A percentile compares a stretch with the other conserved stretches of the same genome.
These are phyloP conservation scores for Strix uralensis DNA, from an alignment of 2,113 vertebrate species.

Conservation along the genomic window DNA sequence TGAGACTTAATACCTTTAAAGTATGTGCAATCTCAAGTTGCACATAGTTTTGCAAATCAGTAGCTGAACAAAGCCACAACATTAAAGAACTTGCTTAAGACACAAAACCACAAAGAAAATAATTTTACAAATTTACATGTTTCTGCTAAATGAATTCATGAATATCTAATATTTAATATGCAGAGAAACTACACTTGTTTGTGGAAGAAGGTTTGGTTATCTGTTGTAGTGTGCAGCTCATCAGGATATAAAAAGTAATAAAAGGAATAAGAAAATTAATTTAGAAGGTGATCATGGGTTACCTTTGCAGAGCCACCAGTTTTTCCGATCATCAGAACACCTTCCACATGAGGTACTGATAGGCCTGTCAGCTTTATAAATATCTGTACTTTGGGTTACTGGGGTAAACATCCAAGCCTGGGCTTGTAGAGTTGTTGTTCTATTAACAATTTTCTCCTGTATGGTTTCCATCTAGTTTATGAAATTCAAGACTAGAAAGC, in stretches of 20 bases:
- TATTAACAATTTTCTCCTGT: background rate
- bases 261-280: conserved; percentile 61
- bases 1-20: background rate
- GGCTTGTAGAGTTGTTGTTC: background rate
- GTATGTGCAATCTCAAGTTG: background rate
- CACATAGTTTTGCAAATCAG: background rate
- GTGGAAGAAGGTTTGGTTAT: background rate
- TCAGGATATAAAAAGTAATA: background rate
- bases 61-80: background rate
- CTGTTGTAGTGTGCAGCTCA: background rate
- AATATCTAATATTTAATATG: background rate
- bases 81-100: background rate
- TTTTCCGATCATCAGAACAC: conserved; percentile 47
- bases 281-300: conserved; percentile 66
- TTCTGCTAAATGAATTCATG: background rate
- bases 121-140: background rate
- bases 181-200: background rate
- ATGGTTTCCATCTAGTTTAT: background rate
- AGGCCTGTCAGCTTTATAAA: background rate
- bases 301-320: conserved; percentile 14
- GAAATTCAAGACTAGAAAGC: background rate
- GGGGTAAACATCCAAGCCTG: background rate
- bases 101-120: background rate
- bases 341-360: background rate
- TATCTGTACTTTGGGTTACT: background rate